These are phyloP conservation scores for Ispidina picta DNA, from an alignment of 2,797 vertebrate species.

Conservation along the genomic window DNA sequence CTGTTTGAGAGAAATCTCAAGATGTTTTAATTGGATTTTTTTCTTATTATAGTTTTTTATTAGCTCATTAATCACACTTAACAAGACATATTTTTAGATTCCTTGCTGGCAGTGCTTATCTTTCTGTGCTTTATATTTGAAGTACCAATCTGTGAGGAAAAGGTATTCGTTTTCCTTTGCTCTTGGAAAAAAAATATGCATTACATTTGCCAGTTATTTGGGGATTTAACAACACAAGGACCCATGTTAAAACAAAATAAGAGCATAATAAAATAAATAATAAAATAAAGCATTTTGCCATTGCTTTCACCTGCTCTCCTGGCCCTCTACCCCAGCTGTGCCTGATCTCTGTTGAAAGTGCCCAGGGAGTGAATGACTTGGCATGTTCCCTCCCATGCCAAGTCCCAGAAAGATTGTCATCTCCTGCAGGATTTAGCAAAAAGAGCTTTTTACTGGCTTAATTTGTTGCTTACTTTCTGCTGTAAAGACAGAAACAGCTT, in stretches of 20 bases:
- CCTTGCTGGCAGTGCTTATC: not conserved
- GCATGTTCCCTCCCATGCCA: not conserved
- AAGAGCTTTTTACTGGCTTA: not conserved
- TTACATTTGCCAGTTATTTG: not conserved
- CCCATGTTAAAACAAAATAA: not conserved
- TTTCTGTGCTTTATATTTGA: slow-evolving; percentile 37
- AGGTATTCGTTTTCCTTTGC: not conserved
- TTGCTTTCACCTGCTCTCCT: not conserved
- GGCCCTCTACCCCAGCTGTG: not conserved
- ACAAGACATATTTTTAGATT: slow-evolving; percentile 56
- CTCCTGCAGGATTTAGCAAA: not conserved
- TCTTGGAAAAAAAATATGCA: not conserved
- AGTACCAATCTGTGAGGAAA: not conserved
- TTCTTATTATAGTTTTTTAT: slow-evolving; percentile 50
- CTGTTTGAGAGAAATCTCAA: slow-evolving; percentile 37
- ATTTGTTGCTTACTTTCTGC: not conserved
- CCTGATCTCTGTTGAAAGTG: not conserved
- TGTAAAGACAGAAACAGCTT: not conserved
- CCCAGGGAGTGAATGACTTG: not conserved
- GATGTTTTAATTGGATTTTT: slow-evolving; percentile 57
- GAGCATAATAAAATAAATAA: no score
- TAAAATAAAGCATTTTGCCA: no score
- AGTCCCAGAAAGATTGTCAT: not conserved
- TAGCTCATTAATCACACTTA: slow-evolving; percentile 61
- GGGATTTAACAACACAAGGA: not conserved